These are phyloP conservation scores for Sinentomon sp. DNA, from an alignment of 2,888 invertebrate genomes.

Conservation along the genomic window DNA sequence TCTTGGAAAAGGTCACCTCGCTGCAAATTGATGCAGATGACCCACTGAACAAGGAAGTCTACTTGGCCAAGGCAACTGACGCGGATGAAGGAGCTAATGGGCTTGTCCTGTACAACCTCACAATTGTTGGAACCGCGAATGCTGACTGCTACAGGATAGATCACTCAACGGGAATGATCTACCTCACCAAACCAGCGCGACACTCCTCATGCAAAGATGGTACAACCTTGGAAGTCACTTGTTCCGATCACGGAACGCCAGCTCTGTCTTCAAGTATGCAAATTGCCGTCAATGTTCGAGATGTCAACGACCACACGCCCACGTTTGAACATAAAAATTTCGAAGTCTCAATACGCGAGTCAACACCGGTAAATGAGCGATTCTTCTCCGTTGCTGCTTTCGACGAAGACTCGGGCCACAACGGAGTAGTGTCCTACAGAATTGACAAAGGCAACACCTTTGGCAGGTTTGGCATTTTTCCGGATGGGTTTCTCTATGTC, in stretches of 20 bases:
- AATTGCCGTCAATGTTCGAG: conserved; percentile 41
- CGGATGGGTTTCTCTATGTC: conserved; percentile 74
- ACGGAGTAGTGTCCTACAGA: conserved; percentile 47
- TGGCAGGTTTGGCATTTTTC: conserved; percentile 72
- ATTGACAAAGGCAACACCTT: conserved; percentile 66
- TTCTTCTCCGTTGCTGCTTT: conserved; percentile 71
- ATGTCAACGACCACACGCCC: conserved; percentile 86
- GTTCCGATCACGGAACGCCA: conserved; percentile 54
- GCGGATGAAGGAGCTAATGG: conserved; percentile 70
- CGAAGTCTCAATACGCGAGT: conserved; percentile 70
- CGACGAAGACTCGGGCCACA: conserved; percentile 57
- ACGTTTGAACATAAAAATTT: conserved; percentile 74
- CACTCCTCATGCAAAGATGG: conserved; percentile 36
- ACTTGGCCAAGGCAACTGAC: conserved; percentile 59
- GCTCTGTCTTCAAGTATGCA: conserved; percentile 37
- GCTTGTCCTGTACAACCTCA: conserved; percentile 47
- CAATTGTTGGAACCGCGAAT: no score
- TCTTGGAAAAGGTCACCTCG: conserved; percentile 48
- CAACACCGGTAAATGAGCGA: conserved; percentile 63
- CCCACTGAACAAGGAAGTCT: conserved; percentile 78
- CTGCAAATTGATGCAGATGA: conserved; percentile 58
- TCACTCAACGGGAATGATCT: conserved; percentile 62
- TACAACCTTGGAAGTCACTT: conserved; percentile 46
- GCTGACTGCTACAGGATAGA: conserved; percentile 57
- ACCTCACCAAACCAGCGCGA: conserved; percentile 48